Conservation (phyloP, 2,888 invertebrate genomes). For the Diploptera punctata region DNA sequence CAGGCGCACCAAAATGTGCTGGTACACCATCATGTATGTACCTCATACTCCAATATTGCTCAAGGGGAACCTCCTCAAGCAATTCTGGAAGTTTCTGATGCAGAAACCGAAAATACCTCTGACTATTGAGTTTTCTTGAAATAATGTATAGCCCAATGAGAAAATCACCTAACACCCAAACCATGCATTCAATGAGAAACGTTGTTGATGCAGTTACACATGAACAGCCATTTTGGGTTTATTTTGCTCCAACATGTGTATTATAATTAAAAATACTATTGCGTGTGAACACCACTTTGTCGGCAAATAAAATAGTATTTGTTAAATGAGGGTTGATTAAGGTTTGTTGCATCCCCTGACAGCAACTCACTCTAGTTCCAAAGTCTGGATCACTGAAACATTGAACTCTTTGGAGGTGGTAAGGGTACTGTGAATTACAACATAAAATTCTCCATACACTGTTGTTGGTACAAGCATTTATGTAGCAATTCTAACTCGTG, state of each 20-base stretch:
- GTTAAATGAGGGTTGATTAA: neutral
- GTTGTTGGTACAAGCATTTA: neutral
- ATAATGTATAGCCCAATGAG: no score
- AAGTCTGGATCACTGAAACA: neutral
- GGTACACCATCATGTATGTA: no score
- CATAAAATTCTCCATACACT: neutral
- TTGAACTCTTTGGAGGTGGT: neutral
- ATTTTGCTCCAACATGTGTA: neutral
- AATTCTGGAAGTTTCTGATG: neutral
- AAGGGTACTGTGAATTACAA: neutral
- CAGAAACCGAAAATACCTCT: neutral
- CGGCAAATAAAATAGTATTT: neutral
- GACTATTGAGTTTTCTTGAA: neutral
- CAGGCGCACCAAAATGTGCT: neutral
- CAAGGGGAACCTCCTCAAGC: neutral
- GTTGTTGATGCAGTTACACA: no score
- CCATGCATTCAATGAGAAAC: no score
- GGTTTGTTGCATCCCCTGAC: neutral
- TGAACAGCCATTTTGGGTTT: neutral
- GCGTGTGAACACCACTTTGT: neutral
- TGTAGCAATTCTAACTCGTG: neutral
- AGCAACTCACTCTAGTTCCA: neutral
- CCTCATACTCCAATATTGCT: no score
- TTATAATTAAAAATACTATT: neutral
- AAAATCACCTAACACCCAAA: no score